Conservation (phyloP, 2,113 vertebrate genomes). For the Corythaeola cristata region DNA sequence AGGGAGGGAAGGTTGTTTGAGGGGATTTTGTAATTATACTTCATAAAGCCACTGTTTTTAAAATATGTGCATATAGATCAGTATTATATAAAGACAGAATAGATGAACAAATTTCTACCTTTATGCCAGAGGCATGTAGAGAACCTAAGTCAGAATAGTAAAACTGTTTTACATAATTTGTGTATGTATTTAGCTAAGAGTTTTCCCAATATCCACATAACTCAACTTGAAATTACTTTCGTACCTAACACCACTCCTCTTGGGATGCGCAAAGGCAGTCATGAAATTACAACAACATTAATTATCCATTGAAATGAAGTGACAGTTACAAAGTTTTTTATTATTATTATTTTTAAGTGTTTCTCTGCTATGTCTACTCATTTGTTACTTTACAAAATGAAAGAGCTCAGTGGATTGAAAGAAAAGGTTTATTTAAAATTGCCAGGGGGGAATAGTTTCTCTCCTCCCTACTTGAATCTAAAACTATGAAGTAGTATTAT, state of each 20-base stretch:
- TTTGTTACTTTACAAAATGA: constrained; percentile 8
- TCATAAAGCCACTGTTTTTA: background rate
- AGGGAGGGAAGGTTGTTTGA: background rate
- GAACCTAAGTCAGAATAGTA: background rate
- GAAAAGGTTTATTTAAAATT: constrained; percentile 22
- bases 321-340: background rate
- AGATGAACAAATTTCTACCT: background rate
- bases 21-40: background rate
- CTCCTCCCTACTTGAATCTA: background rate
- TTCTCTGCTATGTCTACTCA: background rate
- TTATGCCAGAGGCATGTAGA: background rate
- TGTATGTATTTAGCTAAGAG: background rate
- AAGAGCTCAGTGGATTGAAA: constrained; percentile 6
- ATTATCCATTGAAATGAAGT: background rate
- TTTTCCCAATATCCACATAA: background rate
- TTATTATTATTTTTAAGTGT: background rate
- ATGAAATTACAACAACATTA: background rate
- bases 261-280: background rate
- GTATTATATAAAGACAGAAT: background rate
- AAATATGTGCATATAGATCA: background rate
- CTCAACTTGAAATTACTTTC: background rate
- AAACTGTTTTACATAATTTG: constrained; percentile 30
- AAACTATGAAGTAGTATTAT: background rate
- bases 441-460: background rate
- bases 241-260: background rate